Evolutionary conservation across 2,888 invertebrate genomes (phyloP).

Genomic region (Rhagophthalmus giganteus): DNA sequence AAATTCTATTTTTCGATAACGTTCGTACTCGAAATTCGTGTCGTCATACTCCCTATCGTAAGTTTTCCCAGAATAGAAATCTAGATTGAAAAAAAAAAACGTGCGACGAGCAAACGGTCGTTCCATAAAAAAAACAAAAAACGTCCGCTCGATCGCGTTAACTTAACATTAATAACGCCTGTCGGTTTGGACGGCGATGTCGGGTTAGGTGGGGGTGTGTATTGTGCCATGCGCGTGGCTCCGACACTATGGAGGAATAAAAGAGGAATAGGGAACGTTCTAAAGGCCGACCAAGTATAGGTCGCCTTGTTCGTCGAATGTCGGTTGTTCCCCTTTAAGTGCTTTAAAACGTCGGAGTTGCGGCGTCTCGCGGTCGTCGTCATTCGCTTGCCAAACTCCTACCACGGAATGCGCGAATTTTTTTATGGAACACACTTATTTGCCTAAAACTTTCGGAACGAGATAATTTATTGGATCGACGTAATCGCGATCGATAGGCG

Average conservation of each 20-base stretch:
- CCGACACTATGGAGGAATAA: constrained; percentile 8
- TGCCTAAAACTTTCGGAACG: neutral
- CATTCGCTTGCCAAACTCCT: constrained; percentile 19
- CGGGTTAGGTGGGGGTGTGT: constrained; percentile 17
- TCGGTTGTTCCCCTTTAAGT: constrained; percentile 26
- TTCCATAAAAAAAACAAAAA: constrained; percentile 7
- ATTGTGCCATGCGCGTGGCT: constrained; percentile 17
- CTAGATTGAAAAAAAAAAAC: too few relatives aligned
- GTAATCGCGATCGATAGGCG: too few relatives aligned
- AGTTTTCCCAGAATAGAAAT: too few relatives aligned
- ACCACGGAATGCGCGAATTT: neutral
- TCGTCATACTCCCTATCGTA: too few relatives aligned
- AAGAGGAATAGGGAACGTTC: constrained; percentile 14
- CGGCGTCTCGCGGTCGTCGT: constrained; percentile 19
- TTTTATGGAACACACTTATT: neutral
- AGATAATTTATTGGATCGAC: too few relatives aligned
- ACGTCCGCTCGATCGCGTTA: constrained; percentile 26
- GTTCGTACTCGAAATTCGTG: too few relatives aligned
- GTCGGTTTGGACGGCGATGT: constrained; percentile 17
- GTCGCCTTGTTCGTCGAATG: constrained; percentile 4
- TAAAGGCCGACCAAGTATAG: constrained; percentile 7
- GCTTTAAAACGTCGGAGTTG: constrained; percentile 15
- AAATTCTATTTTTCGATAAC: too few relatives aligned
- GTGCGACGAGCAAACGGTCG: neutral
- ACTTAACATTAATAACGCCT: constrained; percentile 33